phyloP scores from a whole-genome alignment of 30 jellyfish, hydroid and myxozoan species.

The Sanderia malayensis region DNA sequence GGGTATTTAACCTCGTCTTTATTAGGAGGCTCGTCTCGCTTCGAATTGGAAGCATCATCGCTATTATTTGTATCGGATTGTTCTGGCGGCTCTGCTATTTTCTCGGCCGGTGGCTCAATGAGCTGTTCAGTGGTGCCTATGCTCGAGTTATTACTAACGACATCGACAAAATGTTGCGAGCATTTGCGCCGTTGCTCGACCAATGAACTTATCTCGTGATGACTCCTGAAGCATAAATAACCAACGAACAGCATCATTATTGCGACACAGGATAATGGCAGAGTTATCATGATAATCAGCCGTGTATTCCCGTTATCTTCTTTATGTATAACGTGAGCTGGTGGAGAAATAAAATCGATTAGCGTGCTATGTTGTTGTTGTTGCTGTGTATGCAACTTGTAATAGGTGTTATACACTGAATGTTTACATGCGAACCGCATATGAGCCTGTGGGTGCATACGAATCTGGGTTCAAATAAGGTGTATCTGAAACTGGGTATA shows the following conservation, averaged over 20 bases:
- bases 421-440: too few relatives aligned
- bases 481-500: too few relatives aligned
- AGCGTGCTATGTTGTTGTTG: too few relatives aligned
- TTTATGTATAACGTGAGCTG: background rate
- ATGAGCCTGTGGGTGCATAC: too few relatives aligned
- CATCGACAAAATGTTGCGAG: constrained; percentile 61
- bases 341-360: too few relatives aligned
- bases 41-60: background rate
- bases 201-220: constrained; percentile 31
- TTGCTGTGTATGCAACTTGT: too few relatives aligned
- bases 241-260: constrained; percentile 51
- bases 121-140: too few relatives aligned
- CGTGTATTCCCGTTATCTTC: constrained; percentile 20
- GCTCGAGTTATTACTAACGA: constrained; percentile 43
- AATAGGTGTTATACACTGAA: too few relatives aligned
- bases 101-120: too few relatives aligned
- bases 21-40: background rate
- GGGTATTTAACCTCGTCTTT: constrained; percentile 6
- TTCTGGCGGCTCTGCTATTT: background rate
- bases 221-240: constrained; percentile 60
- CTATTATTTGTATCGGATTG: background rate
- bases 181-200: constrained; percentile 15
- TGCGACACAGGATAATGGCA: constrained; percentile 55
- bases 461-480: too few relatives aligned
- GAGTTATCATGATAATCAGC: constrained; percentile 19